Conservation (phyloP, 2,888 invertebrate species). For the Cloeon dipterum region DNA sequence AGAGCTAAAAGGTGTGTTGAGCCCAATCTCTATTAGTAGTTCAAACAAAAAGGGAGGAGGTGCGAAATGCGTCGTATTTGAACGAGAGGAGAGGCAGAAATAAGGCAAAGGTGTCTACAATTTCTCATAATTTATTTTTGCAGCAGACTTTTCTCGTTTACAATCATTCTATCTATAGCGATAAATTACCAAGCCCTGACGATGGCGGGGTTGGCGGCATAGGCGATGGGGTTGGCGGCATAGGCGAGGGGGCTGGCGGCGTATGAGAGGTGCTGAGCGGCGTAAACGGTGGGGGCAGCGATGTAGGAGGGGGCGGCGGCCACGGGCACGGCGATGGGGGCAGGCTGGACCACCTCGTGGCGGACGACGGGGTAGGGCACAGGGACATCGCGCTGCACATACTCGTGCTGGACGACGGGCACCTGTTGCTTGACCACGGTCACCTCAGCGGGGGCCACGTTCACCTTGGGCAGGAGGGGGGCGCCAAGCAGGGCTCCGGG, state of each 20-base stretch:
- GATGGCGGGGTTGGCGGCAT: slow-evolving; percentile 5
- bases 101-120: background rate
- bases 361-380: slow-evolving; percentile 9
- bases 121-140: background rate
- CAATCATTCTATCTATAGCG: too few species aligned
- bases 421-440: slow-evolving; percentile 15
- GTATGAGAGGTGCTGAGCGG: background rate
- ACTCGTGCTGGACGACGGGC: slow-evolving; percentile 14
- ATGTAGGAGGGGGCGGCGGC: slow-evolving; percentile 10
- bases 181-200: too few species aligned
- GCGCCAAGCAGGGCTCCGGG: slow-evolving; percentile 11
- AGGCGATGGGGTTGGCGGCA: slow-evolving; percentile 5
- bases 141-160: too few species aligned
- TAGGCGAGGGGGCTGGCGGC: slow-evolving; percentile 2
- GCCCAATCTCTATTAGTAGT: too few species aligned
- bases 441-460: slow-evolving; percentile 14
- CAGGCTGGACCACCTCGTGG: background rate
- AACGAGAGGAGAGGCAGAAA: too few species aligned
- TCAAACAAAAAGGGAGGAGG: too few species aligned
- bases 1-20: too few species aligned
- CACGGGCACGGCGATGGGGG: slow-evolving; percentile 10
- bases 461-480: slow-evolving; percentile 14
- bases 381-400: slow-evolving; percentile 10
- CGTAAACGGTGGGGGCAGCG: slow-evolving; percentile 5
- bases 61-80: background rate